Evolutionary conservation across 2,113 vertebrate genomes (phyloP).

Genomic region (Polyodon spathula): DNA sequence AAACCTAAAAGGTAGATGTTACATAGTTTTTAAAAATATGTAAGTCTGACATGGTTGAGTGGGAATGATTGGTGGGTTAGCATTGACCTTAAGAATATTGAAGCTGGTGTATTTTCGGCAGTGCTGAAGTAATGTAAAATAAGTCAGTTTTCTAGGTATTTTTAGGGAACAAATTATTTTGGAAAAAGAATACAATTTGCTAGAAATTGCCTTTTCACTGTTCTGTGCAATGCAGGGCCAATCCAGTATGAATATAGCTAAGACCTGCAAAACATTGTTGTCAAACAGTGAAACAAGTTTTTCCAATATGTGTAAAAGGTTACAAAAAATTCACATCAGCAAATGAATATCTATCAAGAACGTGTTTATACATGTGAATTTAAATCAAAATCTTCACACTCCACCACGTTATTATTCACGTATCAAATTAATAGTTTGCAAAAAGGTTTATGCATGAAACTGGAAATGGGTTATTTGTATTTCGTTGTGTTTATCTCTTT

Average conservation of each 20-base stretch:
- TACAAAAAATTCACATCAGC: conserved; percentile 40
- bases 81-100: too few species aligned
- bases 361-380: conserved; percentile 35
- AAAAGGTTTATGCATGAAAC: not conserved
- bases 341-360: conserved; percentile 24
- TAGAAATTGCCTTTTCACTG: conserved; percentile 56
- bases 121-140: too few species aligned
- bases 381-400: conserved; percentile 17
- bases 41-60: too few species aligned
- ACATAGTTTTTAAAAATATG: too few species aligned
- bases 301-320: conserved; percentile 34
- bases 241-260: conserved; percentile 38
- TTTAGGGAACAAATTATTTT: too few species aligned
- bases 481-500: not conserved
- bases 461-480: not conserved
- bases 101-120: too few species aligned
- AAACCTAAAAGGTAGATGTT: too few species aligned
- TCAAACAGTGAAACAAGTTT: conserved; percentile 35
- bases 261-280: conserved; percentile 49
- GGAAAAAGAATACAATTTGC: conserved; percentile 52
- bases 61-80: too few species aligned
- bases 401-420: conserved; percentile 21
- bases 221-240: conserved; percentile 30
- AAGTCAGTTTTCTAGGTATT: too few species aligned
- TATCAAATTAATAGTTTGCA: conserved; percentile 23